Evolutionary conservation across 2,113 vertebrate genomes (phyloP), one percentile per base, ranked within the genome.

Genomic region (Halcyon malimbica): DNA sequence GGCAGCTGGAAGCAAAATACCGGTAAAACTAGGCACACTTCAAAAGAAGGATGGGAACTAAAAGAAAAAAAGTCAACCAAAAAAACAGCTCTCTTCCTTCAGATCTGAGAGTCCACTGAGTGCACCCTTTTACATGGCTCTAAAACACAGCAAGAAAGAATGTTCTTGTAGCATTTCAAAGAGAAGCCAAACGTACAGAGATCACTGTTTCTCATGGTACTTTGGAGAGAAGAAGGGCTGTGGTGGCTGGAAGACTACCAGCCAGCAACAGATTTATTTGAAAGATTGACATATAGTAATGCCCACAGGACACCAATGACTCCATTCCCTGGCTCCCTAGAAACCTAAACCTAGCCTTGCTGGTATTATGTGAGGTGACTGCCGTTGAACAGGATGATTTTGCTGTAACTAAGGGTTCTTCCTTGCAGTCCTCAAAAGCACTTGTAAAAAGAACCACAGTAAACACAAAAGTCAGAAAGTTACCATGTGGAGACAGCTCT

Each of bases 101-200:
- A 95, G 87, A 94, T 94, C 57, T 87, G 26, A 48, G 46, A 80
- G 28, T 83, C 87, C 51, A 81, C 35, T 13, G 64, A 76, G 44
- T 60, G 46, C 6, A 71, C 31, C 59, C 62, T 83, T 64, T 83
- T 83, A 74, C 60, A 76, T 14, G 13, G 62, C 50, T 54, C 63
- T 95, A 80, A 96, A 95, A 93, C 17, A 35, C 59, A 95, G 69
- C 60, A 96, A 91, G 63, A 90, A 94, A 94, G 39, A 79, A 19
- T 42, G 44, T 92, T 87, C 92, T 87, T 69, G 39, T 59, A 95
- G n/a, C 44, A 93, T 96, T 96, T 97, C 96, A 96, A 94, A 96
- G 78, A 79, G 80, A 93, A 96, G 79, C 42, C 75, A 76, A 94
- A 74, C 44, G 73, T 3, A 5, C 67, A 89, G 51, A 92, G 86